Percentiles rank a stretch among this genome's conserved stretches.
Evolutionary conservation across 30 jellyfish, hydroid and myxozoan species (phyloP).

Genomic region (Hydra vulgaris): DNA sequence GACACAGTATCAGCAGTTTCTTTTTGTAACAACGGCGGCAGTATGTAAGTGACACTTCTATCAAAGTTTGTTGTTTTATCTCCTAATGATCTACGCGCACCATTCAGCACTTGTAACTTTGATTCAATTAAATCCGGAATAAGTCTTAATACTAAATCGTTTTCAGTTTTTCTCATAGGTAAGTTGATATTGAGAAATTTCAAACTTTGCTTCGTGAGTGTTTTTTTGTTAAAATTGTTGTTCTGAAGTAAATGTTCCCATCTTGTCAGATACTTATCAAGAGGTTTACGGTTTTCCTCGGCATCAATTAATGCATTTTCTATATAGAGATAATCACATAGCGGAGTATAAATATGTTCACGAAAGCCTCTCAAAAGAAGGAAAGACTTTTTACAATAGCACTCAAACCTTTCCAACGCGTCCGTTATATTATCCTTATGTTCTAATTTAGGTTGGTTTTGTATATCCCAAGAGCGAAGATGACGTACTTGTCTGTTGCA

Average conservation of each 20-base stretch:
- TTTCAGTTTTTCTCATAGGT: conserved; percentile 45
- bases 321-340: conserved; percentile 51
- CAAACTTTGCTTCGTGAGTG: conserved; percentile 63
- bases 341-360: conserved; percentile 65
- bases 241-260: conserved; percentile 64
- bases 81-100: conserved; percentile 72
- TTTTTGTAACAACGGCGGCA: conserved; percentile 10
- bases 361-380: conserved; percentile 44
- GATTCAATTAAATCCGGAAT: conserved; percentile 82
- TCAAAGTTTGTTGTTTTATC: conserved; percentile 43
- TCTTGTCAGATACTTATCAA: conserved; percentile 48
- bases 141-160: conserved; percentile 52
- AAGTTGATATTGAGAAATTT: conserved; percentile 38
- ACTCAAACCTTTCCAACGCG: conserved; percentile 69
- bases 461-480: conserved; percentile 23
- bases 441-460: conserved; percentile 20
- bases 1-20: not conserved
- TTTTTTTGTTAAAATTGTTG: conserved; percentile 38
- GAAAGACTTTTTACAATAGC: conserved; percentile 54
- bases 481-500: conserved; percentile 23
- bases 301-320: conserved; percentile 18
- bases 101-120: conserved; percentile 55
- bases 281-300: conserved; percentile 35
- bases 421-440: conserved; percentile 36
- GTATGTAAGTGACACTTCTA: conserved; percentile 74